phyloP scores from a whole-genome alignment of 1,140 invertebrate species.

The Drosophila arizonae region DNA sequence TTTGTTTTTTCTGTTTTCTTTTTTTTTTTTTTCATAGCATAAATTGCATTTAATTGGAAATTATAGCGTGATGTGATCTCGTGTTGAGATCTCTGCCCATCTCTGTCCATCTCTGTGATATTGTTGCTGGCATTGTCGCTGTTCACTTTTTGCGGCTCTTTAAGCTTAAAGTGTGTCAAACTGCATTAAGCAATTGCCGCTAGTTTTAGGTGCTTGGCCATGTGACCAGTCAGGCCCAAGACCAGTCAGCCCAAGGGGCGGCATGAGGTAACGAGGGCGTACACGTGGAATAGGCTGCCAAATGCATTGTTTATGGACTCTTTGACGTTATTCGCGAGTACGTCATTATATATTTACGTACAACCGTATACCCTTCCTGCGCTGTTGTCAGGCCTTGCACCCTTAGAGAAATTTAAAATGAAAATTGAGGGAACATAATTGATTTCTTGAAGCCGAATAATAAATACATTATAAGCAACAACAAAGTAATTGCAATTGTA shows the following conservation, averaged over 20 bases:
- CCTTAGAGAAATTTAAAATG: constrained; percentile 19
- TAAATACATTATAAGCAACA: background rate
- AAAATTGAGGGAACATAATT: background rate
- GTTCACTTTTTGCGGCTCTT: background rate
- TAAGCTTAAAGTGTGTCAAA: constrained; percentile 71
- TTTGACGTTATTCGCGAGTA: constrained; percentile 32
- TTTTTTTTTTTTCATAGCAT: constrained; percentile 10
- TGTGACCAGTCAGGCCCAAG: constrained; percentile 9
- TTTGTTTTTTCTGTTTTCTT: constrained; percentile 1
- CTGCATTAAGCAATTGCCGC: constrained; percentile 74
- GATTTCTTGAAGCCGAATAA: background rate
- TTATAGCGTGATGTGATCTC: constrained; percentile 12
- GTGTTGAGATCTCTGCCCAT: background rate
- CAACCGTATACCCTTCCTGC: no score
- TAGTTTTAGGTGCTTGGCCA: constrained; percentile 43
- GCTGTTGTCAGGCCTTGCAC: background rate
- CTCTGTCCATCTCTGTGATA: background rate
- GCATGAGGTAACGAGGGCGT: background rate
- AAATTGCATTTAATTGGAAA: constrained; percentile 32
- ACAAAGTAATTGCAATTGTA: no score
- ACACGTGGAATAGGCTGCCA: background rate
- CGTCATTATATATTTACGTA: constrained; percentile 30
- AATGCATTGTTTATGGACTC: constrained; percentile 22
- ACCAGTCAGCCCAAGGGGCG: background rate
- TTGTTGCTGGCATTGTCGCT: background rate